Evolutionary conservation across 35 echinoderm and acorn worm species (phyloP).

Genomic region (Patiria miniata): DNA sequence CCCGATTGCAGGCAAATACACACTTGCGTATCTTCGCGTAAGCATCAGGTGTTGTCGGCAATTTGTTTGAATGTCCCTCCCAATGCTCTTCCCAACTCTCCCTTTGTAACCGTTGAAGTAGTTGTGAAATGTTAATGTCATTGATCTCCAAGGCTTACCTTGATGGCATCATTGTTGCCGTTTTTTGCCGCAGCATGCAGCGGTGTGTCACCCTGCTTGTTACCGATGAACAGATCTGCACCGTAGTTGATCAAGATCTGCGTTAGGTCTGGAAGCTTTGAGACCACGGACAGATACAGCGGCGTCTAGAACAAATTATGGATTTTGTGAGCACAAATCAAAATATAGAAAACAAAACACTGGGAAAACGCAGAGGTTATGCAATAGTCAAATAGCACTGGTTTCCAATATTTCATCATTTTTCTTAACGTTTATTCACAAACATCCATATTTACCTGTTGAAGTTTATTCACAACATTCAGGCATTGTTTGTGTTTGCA

Average conservation of each 20-base stretch:
- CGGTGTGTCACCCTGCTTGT: conserved; percentile 14
- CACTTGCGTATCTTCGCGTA: too few species aligned
- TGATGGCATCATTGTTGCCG: conserved; percentile 25
- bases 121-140: background rate
- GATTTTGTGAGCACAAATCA: background rate
- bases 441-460: background rate
- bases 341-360: background rate
- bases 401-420: too few species aligned
- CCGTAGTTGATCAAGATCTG: background rate
- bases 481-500: background rate
- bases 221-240: conserved; percentile 8
- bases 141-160: background rate
- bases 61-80: too few species aligned
- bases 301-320: background rate
- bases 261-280: background rate
- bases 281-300: background rate
- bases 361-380: background rate
- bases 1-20: too few species aligned
- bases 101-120: too few species aligned
- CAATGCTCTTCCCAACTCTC: too few species aligned
- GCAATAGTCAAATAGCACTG: too few species aligned
- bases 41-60: too few species aligned
- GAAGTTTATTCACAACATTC: background rate
- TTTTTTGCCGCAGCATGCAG: conserved; percentile 35
- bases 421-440: too few species aligned